A percentile compares a stretch with the other conserved stretches of the same genome.
phyloP scores from a whole-genome alignment of 2,888 invertebrate genomes.

The Erebia ligea region DNA sequence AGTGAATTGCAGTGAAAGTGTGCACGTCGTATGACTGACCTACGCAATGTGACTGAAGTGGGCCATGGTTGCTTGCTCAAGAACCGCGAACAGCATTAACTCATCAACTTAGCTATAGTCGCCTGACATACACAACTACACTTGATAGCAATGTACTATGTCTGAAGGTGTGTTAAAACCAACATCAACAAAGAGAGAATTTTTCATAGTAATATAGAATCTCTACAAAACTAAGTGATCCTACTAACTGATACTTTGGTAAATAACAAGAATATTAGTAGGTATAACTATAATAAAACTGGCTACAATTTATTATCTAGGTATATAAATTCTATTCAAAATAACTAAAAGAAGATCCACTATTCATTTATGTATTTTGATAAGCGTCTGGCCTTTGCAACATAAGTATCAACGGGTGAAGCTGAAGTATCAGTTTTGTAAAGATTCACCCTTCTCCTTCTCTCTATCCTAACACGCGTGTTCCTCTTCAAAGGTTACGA shows the following conservation, averaged over 20 bases:
- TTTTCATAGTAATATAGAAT: no score
- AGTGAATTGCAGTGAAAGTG: slow-evolving; percentile 74
- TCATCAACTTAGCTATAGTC: slow-evolving; percentile 24
- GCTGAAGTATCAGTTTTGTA: slow-evolving; percentile 30
- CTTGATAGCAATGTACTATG: no score
- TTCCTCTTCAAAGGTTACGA: slow-evolving; percentile 29
- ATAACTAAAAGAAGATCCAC: background rate
- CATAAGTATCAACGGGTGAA: slow-evolving; percentile 1
- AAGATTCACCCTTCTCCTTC: slow-evolving; percentile 25
- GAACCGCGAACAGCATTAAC: slow-evolving; percentile 25
- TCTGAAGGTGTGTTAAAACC: no score
- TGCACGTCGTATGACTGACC: slow-evolving; percentile 66
- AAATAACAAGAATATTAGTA: no score
- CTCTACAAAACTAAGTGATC: background rate
- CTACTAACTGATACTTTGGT: background rate
- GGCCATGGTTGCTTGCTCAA: slow-evolving; percentile 58
- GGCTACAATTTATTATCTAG: background rate
- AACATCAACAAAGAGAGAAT: no score
- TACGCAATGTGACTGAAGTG: slow-evolving; percentile 72
- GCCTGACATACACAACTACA: background rate
- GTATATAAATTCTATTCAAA: background rate
- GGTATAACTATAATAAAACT: background rate
- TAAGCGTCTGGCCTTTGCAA: background rate
- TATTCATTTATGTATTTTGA: slow-evolving; percentile 5
- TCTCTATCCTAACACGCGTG: slow-evolving; percentile 27